Conservation (phyloP, 2,113 vertebrate genomes). For the Gorsachius goisagi region DNA sequence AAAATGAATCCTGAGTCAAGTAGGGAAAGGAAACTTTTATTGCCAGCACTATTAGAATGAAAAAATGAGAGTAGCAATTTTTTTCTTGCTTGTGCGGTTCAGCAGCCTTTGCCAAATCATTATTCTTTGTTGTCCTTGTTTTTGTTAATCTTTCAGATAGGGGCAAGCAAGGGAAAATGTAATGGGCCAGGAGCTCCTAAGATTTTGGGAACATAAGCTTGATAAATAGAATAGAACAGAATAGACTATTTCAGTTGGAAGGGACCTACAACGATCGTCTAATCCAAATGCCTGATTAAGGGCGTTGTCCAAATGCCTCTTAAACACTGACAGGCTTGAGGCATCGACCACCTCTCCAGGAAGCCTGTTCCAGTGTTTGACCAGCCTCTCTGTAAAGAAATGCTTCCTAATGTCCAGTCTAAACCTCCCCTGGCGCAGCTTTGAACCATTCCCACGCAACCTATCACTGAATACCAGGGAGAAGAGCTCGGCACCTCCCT, state of each 20-base stretch:
- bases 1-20: neutral
- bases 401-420: neutral
- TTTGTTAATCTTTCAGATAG: neutral
- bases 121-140: neutral
- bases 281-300: neutral
- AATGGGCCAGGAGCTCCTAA: neutral
- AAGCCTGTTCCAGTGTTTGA: neutral
- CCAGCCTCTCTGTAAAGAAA: neutral
- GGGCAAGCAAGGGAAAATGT: neutral
- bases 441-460: fast-evolving
- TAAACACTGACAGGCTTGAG: neutral
- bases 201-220: neutral
- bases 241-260: neutral
- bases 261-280: fast-evolving
- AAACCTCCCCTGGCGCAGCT: neutral
- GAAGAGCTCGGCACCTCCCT: neutral
- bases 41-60: neutral
- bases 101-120: neutral
- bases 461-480: neutral
- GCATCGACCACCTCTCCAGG: neutral
- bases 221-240: neutral
- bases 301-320: neutral
- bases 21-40: neutral
- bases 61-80: neutral
- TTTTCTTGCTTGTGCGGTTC: neutral